Evolutionary conservation across 2,113 vertebrate genomes (phyloP), one percentile per base, ranked within the genome.

Genomic region (Pyxicephalus adspersus): DNA sequence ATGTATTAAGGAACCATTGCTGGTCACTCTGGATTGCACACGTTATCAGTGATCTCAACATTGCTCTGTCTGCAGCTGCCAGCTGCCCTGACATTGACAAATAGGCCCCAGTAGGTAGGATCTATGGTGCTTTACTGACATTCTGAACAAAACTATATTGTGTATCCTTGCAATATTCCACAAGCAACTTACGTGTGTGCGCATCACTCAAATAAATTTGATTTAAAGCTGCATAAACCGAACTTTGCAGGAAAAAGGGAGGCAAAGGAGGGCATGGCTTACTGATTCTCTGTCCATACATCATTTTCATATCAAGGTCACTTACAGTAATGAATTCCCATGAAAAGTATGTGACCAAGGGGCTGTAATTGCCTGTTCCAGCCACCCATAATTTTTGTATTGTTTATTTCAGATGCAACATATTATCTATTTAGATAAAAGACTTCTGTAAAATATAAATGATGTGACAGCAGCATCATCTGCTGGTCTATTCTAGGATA

Each of bases 401-500:
- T 78, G 76, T 74, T 74, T 73, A 31, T 57, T 65, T 45, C 20
- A 74, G 22, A 81, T 73, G 60, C 51, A 74, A 74, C 58, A 65
- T 28, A 29, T 81, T 81, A 74, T 74, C 60, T 65, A 81, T 81
- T 54, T 29, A 74, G 13, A 66, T 29, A 63, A 61, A 38, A 20
- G 25, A 16, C 34, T 7, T 50, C 5, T 17, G 4, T 17, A 64
- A 26, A 25, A 52, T 26, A 81, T 74, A 58, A 57, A 75, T 75
- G 22, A 81, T 81, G 71, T 75, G 80, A 75, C 70, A 81, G 80
- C 58, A 81, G 79, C 80, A 74, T 23, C 80, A 81, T 81, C 70
- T 81, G 70, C 80, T 81, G 80, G 80, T 45, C 51, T 66, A 6
- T 75, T 55, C 51, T 26, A 81, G 51, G 29, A 81, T 81, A 55